These are phyloP conservation scores for Corapipo altera DNA, from an alignment of 2,113 vertebrate genomes.

Conservation along the genomic window DNA sequence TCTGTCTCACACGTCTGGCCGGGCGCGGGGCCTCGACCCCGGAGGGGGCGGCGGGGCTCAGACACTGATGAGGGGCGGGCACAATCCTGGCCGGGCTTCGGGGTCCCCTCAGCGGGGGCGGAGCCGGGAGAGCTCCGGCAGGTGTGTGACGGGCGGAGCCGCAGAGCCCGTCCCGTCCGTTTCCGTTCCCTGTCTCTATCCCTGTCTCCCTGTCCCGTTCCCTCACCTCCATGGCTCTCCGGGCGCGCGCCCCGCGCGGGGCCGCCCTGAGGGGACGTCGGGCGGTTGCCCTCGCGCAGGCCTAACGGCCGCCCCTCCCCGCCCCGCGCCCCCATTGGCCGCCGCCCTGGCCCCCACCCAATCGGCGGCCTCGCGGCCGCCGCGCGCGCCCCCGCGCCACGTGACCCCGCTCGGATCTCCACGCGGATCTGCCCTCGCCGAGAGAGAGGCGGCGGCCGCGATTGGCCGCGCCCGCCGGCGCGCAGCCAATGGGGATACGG, in stretches of 20 bases:
- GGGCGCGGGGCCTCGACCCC: fast-evolving
- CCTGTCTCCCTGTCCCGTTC: background rate
- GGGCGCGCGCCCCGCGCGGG: background rate
- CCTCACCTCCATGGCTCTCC: conserved; percentile 14
- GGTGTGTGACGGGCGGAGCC: background rate
- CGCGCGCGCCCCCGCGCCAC: background rate
- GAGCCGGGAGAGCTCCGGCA: fast-evolving
- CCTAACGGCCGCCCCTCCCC: background rate
- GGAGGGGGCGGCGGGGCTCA: background rate
- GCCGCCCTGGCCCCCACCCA: too few relatives aligned
- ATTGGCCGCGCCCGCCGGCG: background rate
- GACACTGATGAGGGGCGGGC: background rate
- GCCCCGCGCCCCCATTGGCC: too few relatives aligned
- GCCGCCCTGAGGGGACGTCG: background rate
- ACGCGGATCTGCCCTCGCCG: background rate
- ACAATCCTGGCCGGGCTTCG: background rate
- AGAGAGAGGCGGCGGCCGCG: background rate
- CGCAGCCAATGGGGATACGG: background rate
- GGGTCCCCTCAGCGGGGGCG: background rate
- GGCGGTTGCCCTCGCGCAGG: background rate
- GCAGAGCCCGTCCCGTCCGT: too few relatives aligned
- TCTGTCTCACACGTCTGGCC: background rate
- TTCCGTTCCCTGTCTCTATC: too few relatives aligned
- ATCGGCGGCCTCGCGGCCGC: background rate
- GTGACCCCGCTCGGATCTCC: background rate